A percentile compares a stretch with the other conserved stretches of the same genome.
These are phyloP conservation scores for Poliocrania exsul DNA, from an alignment of 2,797 vertebrate genomes.

Conservation along the genomic window DNA sequence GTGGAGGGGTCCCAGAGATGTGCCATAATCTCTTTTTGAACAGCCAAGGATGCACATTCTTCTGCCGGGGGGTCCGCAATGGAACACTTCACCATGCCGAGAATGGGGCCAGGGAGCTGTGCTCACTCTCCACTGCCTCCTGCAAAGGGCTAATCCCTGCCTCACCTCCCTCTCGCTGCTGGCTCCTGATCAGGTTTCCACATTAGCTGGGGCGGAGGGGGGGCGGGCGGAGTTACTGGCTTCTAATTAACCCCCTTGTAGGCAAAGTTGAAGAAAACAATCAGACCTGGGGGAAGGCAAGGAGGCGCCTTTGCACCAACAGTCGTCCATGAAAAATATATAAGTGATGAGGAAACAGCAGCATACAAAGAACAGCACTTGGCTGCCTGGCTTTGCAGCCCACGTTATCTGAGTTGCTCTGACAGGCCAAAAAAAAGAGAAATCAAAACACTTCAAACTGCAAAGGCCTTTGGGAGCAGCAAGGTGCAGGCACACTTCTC, in stretches of 20 bases:
- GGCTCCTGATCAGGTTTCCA: neutral
- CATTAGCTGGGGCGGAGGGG: neutral
- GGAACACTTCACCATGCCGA: fast-evolving
- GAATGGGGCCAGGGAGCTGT: fast-evolving
- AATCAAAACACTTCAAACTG: neutral
- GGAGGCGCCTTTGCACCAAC: neutral
- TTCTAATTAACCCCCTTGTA: neutral
- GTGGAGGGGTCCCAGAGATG: neutral
- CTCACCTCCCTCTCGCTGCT: neutral
- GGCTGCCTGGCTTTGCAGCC: neutral
- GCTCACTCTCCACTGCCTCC: neutral
- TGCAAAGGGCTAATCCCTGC: neutral
- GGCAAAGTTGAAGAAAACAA: neutral
- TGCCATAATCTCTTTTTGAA: neutral
- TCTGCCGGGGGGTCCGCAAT: fast-evolving
- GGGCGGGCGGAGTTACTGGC: neutral
- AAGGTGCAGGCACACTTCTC: neutral
- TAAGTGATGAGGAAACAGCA: neutral
- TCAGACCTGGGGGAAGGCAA: neutral
- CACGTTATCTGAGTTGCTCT: neutral
- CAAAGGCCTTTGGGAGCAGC: neutral
- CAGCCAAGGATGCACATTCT: neutral
- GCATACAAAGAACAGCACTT: neutral
- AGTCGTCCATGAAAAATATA: neutral
- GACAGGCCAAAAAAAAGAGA: neutral